These are phyloP conservation scores for Eupithecia centaureata DNA, from an alignment of 2,888 invertebrate genomes.

Conservation along the genomic window DNA sequence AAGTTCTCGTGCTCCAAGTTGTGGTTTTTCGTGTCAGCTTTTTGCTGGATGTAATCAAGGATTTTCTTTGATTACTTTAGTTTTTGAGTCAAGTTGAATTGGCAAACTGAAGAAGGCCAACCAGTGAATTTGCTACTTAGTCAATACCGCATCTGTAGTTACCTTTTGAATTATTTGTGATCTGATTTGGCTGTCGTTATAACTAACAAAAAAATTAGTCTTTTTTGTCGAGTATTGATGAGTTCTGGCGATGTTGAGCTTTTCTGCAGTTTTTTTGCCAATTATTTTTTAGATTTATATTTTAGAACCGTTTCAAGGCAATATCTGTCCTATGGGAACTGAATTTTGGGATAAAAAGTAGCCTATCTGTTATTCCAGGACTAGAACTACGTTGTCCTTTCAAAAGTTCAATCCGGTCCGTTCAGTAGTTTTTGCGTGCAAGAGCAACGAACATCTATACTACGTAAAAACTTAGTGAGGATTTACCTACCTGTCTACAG, in stretches of 20 bases:
- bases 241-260: not conserved
- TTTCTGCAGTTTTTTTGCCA: not conserved
- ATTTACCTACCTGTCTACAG: too few relatives aligned
- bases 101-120: slow-evolving; percentile 1
- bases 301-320: too few relatives aligned
- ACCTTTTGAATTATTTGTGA: not conserved
- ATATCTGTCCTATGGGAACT: too few relatives aligned
- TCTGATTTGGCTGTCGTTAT: not conserved
- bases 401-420: too few relatives aligned
- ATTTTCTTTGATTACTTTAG: slow-evolving; percentile 22
- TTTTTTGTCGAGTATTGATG: not conserved
- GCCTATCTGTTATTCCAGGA: too few relatives aligned
- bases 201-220: not conserved
- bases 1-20: slow-evolving; percentile 9
- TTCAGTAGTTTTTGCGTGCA: too few relatives aligned
- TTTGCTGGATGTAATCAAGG: slow-evolving; percentile 17
- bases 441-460: too few relatives aligned
- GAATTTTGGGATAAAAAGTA: too few relatives aligned
- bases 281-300: too few relatives aligned
- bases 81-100: slow-evolving; percentile 18
- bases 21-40: slow-evolving; percentile 25
- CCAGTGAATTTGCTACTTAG: not conserved
- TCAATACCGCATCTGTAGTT: not conserved
- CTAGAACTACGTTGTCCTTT: too few relatives aligned
- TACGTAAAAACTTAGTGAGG: too few relatives aligned